Percentiles rank a stretch among this genome's conserved stretches.
phyloP scores from a whole-genome alignment of 2,797 vertebrate species.

The Sandelia bainsii region DNA sequence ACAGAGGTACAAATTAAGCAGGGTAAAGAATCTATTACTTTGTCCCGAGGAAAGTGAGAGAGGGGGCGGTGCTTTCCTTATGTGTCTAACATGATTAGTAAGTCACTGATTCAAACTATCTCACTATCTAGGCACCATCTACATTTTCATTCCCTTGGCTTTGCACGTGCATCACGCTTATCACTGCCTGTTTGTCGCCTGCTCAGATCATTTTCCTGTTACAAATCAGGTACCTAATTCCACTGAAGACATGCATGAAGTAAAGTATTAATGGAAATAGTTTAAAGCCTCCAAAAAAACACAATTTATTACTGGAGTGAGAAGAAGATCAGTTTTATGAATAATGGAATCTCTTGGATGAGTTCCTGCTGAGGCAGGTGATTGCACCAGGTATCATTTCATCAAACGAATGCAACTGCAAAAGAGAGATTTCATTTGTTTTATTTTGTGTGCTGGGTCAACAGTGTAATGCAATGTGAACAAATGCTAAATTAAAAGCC shows the following conservation, averaged over 20 bases:
- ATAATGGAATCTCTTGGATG: slow-evolving; percentile 62
- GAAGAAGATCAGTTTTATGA: slow-evolving; percentile 47
- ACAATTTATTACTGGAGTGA: slow-evolving; percentile 59
- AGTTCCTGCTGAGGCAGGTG: slow-evolving; percentile 27
- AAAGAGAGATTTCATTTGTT: slow-evolving; percentile 34
- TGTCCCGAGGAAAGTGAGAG: slow-evolving; percentile 43
- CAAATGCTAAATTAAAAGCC: slow-evolving; percentile 33
- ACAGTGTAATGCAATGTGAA: slow-evolving; percentile 41
- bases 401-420: slow-evolving; percentile 47
- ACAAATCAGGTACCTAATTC: slow-evolving; percentile 62
- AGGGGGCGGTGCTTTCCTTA: slow-evolving; percentile 45
- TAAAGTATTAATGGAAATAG: slow-evolving; percentile 68
- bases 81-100: slow-evolving; percentile 73
- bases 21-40: slow-evolving; percentile 66
- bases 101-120: slow-evolving; percentile 73
- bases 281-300: slow-evolving; percentile 53
- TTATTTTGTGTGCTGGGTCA: slow-evolving; percentile 34
- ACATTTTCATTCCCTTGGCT: slow-evolving; percentile 37
- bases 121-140: slow-evolving; percentile 67
- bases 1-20: slow-evolving; percentile 47
- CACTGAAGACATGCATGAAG: slow-evolving; percentile 63
- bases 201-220: slow-evolving; percentile 63
- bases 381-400: slow-evolving; percentile 39
- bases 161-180: slow-evolving; percentile 46
- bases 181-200: slow-evolving; percentile 44